Percentiles rank a stretch among this genome's conserved stretches.
phyloP scores from a whole-genome alignment of 2,113 vertebrate species.

The Halichoerus grypus region DNA sequence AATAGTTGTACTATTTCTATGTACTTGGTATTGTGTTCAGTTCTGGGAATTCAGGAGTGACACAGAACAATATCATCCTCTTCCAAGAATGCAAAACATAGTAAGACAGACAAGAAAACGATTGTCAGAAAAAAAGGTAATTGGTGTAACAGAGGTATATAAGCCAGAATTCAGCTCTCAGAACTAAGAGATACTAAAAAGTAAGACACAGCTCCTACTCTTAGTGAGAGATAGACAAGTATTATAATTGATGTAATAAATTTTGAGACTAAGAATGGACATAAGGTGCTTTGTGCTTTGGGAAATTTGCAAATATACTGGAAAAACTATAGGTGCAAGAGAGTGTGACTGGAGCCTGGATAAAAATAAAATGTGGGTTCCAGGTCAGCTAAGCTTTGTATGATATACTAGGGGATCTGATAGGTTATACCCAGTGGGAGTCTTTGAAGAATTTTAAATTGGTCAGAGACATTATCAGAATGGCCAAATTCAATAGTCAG shows the following conservation, averaged over 20 bases:
- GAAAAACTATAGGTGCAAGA: background rate
- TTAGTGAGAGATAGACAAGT: background rate
- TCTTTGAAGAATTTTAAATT: background rate
- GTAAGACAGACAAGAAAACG: background rate
- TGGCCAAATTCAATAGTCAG: background rate
- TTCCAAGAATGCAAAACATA: slow-evolving; percentile 11
- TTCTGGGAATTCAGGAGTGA: background rate
- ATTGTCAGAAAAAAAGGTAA: background rate
- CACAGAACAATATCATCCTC: background rate
- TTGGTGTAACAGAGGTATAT: background rate
- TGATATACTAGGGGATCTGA: background rate
- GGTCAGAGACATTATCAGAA: background rate
- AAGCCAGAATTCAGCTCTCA: background rate
- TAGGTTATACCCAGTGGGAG: background rate
- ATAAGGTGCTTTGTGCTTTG: background rate
- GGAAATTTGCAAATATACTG: background rate
- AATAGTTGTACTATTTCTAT: background rate
- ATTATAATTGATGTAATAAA: background rate
- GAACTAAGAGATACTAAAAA: background rate
- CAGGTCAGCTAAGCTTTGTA: background rate
- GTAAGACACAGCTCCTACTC: background rate
- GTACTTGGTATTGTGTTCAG: background rate
- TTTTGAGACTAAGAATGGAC: background rate
- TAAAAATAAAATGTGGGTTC: background rate
- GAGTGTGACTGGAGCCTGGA: background rate